Evolutionary conservation across 30 jellyfish, hydroid and myxozoan genomes (phyloP).

Genomic region (Sanderia malayensis): DNA sequence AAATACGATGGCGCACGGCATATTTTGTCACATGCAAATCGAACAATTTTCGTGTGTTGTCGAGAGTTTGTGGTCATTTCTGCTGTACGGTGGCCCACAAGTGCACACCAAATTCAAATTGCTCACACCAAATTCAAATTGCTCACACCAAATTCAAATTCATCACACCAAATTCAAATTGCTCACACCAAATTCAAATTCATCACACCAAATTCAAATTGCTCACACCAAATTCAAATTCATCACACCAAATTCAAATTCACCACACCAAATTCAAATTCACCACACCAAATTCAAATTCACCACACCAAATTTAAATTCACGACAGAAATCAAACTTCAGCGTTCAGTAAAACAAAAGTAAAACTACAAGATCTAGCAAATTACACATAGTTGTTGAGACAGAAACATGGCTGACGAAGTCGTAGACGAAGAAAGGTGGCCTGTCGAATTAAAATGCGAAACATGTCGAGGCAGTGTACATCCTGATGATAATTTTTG

Average conservation of each 20-base stretch:
- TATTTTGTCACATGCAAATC: no score
- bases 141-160: not conserved
- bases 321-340: no score
- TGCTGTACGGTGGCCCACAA: conserved; percentile 11
- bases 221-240: not conserved
- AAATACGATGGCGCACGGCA: no score
- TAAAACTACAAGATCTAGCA: not conserved
- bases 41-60: no score
- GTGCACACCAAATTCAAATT: conserved; percentile 13
- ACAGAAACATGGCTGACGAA: not conserved
- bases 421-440: not conserved
- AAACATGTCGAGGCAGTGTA: not conserved
- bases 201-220: not conserved
- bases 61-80: no score
- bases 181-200: not conserved
- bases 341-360: not conserved
- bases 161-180: not conserved
- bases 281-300: not conserved
- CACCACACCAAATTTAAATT: not conserved
- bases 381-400: not conserved
- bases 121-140: not conserved
- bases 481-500: not conserved
- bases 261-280: not conserved
- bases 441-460: not conserved
- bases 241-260: not conserved